phyloP scores from a whole-genome alignment of 1,140 invertebrate genomes.

The Drosophila lowei region DNA sequence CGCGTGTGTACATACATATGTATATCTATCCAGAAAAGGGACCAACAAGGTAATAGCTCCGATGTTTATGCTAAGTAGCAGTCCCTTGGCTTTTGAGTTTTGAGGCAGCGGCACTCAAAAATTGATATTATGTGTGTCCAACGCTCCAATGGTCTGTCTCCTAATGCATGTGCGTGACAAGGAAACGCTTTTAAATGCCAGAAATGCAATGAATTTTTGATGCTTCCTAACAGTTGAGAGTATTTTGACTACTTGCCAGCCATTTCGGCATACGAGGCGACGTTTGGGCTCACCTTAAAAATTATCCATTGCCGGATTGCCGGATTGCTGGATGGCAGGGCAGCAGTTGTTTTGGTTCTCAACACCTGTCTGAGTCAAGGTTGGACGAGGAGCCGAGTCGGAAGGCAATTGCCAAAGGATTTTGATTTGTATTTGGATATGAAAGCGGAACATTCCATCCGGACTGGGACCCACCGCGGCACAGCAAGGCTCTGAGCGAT shows the following conservation, averaged over 20 bases:
- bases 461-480: constrained; percentile 20
- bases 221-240: constrained; percentile 23
- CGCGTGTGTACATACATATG: too few species aligned
- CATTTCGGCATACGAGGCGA: neutral
- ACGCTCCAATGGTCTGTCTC: constrained; percentile 11
- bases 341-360: constrained; percentile 72
- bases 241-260: constrained; percentile 1
- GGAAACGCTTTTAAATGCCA: constrained; percentile 39
- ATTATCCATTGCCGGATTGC: constrained; percentile 18
- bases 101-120: constrained; percentile 16
- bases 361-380: constrained; percentile 64
- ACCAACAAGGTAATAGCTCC: too few species aligned
- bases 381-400: neutral
- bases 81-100: neutral
- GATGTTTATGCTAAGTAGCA: too few species aligned
- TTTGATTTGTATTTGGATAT: constrained; percentile 12
- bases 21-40: too few species aligned
- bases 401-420: constrained; percentile 2
- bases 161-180: constrained; percentile 65
- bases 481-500: constrained; percentile 33
- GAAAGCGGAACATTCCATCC: constrained; percentile 22
- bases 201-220: constrained; percentile 71
- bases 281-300: constrained; percentile 24
- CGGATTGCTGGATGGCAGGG: too few species aligned
- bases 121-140: constrained; percentile 14